Base-by-base conservation (phyloP, 2,888 invertebrate species). In the Spicauda simplicius region DNA sequence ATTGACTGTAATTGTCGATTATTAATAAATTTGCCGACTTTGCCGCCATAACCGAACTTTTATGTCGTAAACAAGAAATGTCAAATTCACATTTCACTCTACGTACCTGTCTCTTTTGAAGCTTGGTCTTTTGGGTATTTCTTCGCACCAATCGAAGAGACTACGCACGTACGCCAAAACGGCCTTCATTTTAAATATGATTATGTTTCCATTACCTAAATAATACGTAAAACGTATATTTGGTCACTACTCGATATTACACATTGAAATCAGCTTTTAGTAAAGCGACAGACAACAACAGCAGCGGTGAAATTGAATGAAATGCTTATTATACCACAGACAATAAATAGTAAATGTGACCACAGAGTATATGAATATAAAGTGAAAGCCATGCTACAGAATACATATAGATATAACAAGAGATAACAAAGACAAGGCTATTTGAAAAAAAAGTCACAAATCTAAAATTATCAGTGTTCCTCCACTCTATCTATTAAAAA, bases 61-160 rank as follows among this genome's bases (percentile, higher is more conserved):
- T 78, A 71, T 82, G 82, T 88, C 89, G 90, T 91, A 91, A 90
- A 92, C 91, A 91, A 84, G 86, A 82, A 84, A 83, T 86, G 86
- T 84, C 89, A 87, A 73, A 74, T 55, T 48, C 52, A 52, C 52
- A 37, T 52, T 53, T 70, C 73, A 37, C 45, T 45, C n/a, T 45
- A n/a, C 45, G 69, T 85, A 93, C 93, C 93, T 93, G 88, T 91
- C 87, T 83, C 93, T 86, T 85, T 93, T 93, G 83, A 85, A 84
- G 85, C 83, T 86, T 76, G 83, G 78, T 76, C 80, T 82, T 69
- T 74, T 70, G 65, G 81, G 79, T 78, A 82, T 82, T 75, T 88
- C 87, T 70, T 87, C 89, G 75, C 76, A 75, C 82, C 84, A 87
- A 75, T 89, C 88, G 54, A 93, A 76, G 74, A 92, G 84, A 80